Base-by-base conservation (phyloP, 2,888 invertebrate species). In the Pasiphila rectangulata region DNA sequence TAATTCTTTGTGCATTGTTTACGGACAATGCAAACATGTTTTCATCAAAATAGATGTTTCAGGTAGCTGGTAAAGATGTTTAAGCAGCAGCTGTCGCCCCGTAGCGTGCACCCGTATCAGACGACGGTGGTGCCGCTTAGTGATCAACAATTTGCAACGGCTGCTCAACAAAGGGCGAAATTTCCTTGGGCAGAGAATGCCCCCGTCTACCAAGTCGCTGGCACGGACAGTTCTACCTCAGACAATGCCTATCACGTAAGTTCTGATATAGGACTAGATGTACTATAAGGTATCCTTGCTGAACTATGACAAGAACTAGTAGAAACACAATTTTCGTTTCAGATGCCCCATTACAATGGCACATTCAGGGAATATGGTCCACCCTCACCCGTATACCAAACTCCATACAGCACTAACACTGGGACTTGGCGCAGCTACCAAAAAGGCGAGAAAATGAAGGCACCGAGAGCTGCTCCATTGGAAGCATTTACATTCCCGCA, bases 201-300 rank as follows among this genome's bases (percentile, higher is more conserved):
- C 2, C 78, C 82, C 12, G 72, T 81, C 5, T 85, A 84, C 55
- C 87, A 86, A 56, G 77, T 81, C 21, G 67, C 85, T 23, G 86
- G 83, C 4, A 87, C 89, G 1, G 89, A 89, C 39, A 89, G 89
- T 57, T 89, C 89, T n/a, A 80, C 82, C 10, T 89, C 89, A 0
- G 89, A 89, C 46, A 83, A 79, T 63, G 83, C 82, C 5, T 89
- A 89, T 56, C 82, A 89, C 63, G 89, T 88, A 67, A 57, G 78
- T 66, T 34, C 10, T 19, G 19, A 25, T 29, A 25, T n/a, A n/a
- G n/a, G n/a, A n/a, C n/a, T n/a, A n/a, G 13, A 7, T 27, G 7
- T 13, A 7, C 13, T 6, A 25, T 24, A 10, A 10, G 10, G 4
- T 24, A 24, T 12, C 10, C 12, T 4, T 25, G n/a, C n/a, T n/a